Percentiles rank a stretch among this genome's conserved stretches.
These are phyloP conservation scores for Nerophis lumbriciformis DNA, from an alignment of 2,113 vertebrate genomes.

Conservation along the genomic window DNA sequence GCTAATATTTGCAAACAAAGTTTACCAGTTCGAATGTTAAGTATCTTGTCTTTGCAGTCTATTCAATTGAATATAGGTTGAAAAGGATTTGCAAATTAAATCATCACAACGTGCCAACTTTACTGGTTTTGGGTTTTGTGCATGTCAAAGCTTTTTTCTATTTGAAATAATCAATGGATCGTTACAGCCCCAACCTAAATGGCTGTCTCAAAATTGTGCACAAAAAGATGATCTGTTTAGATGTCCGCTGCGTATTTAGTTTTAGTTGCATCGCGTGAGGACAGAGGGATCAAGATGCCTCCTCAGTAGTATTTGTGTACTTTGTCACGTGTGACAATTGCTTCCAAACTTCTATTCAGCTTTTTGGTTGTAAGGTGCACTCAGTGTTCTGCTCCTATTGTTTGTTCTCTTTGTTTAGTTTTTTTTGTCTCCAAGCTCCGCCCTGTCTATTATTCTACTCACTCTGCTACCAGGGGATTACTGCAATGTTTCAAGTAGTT, in stretches of 20 bases:
- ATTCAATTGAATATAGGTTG: too few relatives aligned
- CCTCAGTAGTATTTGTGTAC: conserved; percentile 7
- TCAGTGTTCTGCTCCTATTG: conserved; percentile 6
- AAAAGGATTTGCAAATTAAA: too few relatives aligned
- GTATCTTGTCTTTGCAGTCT: too few relatives aligned
- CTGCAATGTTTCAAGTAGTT: conserved; percentile 29
- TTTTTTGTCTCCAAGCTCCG: conserved; percentile 20
- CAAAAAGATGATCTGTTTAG: neutral
- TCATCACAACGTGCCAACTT: too few relatives aligned
- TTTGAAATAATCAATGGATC: too few relatives aligned
- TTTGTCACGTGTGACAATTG: conserved; percentile 19
- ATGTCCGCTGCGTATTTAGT: conserved; percentile 1
- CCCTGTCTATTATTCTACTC: conserved; percentile 8
- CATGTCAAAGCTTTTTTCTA: too few relatives aligned
- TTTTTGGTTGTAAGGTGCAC: neutral
- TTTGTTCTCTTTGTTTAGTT: neutral
- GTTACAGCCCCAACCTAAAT: neutral
- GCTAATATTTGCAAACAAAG: too few relatives aligned
- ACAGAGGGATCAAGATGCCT: neutral
- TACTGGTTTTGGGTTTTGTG: too few relatives aligned
- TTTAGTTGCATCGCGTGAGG: neutral
- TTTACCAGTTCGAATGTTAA: too few relatives aligned
- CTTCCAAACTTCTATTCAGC: conserved; percentile 14
- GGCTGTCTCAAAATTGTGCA: neutral
- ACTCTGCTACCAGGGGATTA: conserved; percentile 10